A percentile compares a stretch with the other conserved stretches of the same genome.
Evolutionary conservation across 1,140 invertebrate species (phyloP).

Genomic region (Augochlora pura): DNA sequence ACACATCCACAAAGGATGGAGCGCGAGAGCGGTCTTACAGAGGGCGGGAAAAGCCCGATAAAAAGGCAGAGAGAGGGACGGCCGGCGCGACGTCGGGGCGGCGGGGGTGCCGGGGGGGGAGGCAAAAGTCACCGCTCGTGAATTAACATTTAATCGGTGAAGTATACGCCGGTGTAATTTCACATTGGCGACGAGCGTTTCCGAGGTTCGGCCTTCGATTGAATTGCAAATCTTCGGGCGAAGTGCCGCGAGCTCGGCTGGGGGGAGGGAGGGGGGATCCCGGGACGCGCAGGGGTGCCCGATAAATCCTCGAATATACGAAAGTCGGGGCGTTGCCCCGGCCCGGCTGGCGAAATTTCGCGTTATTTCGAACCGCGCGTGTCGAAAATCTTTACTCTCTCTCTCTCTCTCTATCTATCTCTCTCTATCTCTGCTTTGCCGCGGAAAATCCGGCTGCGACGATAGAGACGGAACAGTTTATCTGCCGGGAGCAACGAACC

Average conservation of each 20-base stretch:
- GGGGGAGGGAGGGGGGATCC: too few species aligned
- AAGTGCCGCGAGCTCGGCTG: neutral
- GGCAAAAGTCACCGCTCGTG: neutral
- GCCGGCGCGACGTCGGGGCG: too few species aligned
- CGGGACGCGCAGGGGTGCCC: neutral
- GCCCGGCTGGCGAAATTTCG: too few species aligned
- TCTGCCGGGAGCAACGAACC: too few species aligned
- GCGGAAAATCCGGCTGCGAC: neutral
- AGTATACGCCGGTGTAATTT: constrained; percentile 39
- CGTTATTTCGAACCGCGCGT: too few species aligned
- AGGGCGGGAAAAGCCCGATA: too few species aligned
- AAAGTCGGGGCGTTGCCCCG: neutral
- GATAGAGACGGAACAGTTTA: too few species aligned
- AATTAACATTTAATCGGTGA: constrained; percentile 53
- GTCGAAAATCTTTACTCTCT: too few species aligned
- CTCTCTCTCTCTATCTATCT: too few species aligned
- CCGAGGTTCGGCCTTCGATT: constrained; percentile 24
- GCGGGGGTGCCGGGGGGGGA: too few species aligned
- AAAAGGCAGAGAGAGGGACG: too few species aligned
- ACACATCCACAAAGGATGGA: too few species aligned
- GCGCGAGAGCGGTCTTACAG: neutral
- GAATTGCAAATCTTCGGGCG: constrained; percentile 48
- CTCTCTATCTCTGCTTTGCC: neutral
- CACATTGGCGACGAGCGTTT: constrained; percentile 24
- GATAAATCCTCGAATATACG: neutral